phyloP scores from a whole-genome alignment of 2,888 invertebrate genomes.

The Spicauda simplicius region DNA sequence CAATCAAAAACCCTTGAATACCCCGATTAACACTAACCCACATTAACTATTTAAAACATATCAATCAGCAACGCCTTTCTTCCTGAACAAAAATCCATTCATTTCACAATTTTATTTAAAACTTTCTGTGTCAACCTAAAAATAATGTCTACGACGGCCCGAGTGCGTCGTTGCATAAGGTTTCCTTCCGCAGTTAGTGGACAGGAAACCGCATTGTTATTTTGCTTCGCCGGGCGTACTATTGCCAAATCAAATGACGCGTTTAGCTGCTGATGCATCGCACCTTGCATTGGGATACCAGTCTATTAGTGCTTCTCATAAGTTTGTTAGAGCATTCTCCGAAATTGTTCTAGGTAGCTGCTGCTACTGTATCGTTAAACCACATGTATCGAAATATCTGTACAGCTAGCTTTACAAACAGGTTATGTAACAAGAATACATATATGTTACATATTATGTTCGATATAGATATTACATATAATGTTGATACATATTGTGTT shows the following conservation, averaged over 20 bases:
- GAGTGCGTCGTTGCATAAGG: constrained; percentile 10
- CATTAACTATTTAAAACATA: too few relatives aligned
- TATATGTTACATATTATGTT: too few relatives aligned
- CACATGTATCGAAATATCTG: too few relatives aligned
- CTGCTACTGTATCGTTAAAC: neutral
- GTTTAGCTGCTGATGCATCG: constrained; percentile 6
- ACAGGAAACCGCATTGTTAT: constrained; percentile 24
- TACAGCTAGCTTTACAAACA: too few relatives aligned
- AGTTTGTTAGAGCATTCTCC: too few relatives aligned
- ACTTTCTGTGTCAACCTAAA: neutral
- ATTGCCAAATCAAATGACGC: constrained; percentile 20
- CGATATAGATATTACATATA: too few relatives aligned
- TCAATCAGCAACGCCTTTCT: too few relatives aligned
- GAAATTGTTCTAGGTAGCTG: neutral
- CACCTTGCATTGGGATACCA: constrained; percentile 3
- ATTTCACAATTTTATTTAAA: neutral
- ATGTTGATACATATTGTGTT: too few relatives aligned
- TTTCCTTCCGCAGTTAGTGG: constrained; percentile 19
- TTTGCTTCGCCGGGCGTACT: constrained; percentile 21
- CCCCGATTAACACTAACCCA: too few relatives aligned
- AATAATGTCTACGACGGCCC: neutral
- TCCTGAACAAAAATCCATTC: too few relatives aligned
- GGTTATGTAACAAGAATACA: too few relatives aligned
- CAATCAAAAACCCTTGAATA: too few relatives aligned
- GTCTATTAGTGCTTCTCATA: neutral